Percentiles rank a stretch among this genome's conserved stretches.
Conservation (phyloP, 1,140 invertebrate genomes). For the Heliothis virescens region DNA sequence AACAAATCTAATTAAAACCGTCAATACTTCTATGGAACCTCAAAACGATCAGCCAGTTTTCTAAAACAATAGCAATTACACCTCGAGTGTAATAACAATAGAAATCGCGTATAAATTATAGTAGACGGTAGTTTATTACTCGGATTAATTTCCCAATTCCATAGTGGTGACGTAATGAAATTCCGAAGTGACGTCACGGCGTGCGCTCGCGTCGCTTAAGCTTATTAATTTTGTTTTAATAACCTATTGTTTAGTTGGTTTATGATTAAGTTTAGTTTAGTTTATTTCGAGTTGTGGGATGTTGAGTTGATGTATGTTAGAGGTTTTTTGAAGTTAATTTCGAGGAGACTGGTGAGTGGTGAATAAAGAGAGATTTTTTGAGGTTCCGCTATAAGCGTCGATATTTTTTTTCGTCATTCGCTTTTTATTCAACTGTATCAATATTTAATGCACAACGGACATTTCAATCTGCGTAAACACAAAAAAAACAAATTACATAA, state of each 20-base stretch:
- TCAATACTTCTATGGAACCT: background rate
- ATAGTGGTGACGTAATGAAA: conserved; percentile 41
- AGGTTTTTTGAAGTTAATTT: background rate
- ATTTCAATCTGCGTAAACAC: background rate
- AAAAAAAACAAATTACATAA: conserved; percentile 18
- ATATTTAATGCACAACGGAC: background rate
- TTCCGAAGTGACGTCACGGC: conserved; percentile 34
- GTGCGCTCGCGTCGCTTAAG: conserved; percentile 24
- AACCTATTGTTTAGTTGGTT: conserved; percentile 33
- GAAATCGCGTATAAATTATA: conserved; percentile 36
- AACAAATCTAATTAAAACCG: background rate
- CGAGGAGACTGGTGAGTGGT: too few relatives aligned
- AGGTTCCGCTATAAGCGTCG: too few relatives aligned
- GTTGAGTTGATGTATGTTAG: background rate
- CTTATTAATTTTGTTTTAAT: conserved; percentile 48
- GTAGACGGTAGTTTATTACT: conserved; percentile 38
- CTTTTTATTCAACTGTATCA: background rate
- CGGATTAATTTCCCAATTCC: conserved; percentile 15
- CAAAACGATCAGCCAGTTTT: background rate
- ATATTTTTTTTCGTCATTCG: too few relatives aligned
- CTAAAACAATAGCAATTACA: conserved; percentile 15
- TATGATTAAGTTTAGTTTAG: conserved; percentile 13
- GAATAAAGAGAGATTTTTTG: too few relatives aligned
- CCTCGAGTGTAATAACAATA: conserved; percentile 35
- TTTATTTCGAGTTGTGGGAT: background rate